A percentile compares a stretch with the other conserved stretches of the same genome.
phyloP scores from a whole-genome alignment of 2,113 vertebrate species.

The Mormyrus lacerda region DNA sequence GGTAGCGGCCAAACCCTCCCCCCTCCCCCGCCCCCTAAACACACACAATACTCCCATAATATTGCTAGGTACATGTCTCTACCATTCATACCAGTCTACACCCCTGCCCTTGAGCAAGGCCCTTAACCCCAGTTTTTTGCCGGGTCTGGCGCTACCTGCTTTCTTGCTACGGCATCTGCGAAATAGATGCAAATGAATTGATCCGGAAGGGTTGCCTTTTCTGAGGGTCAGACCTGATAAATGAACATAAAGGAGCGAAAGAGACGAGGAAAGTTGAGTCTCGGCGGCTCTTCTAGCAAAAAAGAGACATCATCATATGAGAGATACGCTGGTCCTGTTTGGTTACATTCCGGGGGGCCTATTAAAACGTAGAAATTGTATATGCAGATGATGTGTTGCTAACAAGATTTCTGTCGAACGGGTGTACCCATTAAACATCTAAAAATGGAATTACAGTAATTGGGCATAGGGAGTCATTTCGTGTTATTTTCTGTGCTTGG shows the following conservation, averaged over 20 bases:
- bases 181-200: background rate
- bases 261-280: background rate
- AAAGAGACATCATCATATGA: background rate
- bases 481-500: background rate
- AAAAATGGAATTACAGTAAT: slow-evolving; percentile 15
- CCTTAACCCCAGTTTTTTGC: background rate
- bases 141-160: background rate
- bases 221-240: background rate
- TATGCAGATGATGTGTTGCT: background rate
- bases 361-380: background rate
- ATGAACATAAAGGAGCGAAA: background rate
- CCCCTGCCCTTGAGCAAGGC: background rate
- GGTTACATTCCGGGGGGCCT: background rate
- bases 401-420: background rate
- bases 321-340: background rate
- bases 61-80: background rate
- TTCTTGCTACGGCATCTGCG: background rate
- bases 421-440: background rate
- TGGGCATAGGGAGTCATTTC: background rate
- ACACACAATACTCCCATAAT: background rate
- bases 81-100: background rate
- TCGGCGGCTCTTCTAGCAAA: background rate
- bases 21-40: background rate
- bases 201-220: background rate
- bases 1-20: background rate